Evolutionary conservation across 2,113 vertebrate species (phyloP).

Genomic region (Meriones unguiculatus): DNA sequence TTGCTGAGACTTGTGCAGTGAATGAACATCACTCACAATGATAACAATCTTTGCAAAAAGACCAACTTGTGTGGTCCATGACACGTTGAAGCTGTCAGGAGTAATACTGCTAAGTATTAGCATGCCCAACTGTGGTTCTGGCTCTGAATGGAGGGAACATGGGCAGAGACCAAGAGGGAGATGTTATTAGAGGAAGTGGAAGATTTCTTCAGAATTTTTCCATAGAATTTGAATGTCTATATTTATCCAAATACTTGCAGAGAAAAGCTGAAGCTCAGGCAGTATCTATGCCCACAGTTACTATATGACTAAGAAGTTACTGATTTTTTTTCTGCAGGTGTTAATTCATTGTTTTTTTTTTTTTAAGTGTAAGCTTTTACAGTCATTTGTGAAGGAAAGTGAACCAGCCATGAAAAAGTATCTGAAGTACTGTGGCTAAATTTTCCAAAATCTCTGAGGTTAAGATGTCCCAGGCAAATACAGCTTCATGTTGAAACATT

Average conservation of each 20-base stretch:
- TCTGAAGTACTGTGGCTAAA: not conserved
- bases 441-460: constrained; percentile 16
- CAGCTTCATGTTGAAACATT: not conserved
- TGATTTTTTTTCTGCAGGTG: not conserved
- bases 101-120: constrained; percentile 87
- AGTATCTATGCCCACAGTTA: not conserved
- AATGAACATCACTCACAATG: constrained; percentile 73
- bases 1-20: constrained; percentile 72
- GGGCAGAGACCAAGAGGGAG: constrained; percentile 55
- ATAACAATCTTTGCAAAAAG: constrained; percentile 85
- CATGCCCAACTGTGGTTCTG: constrained; percentile 84
- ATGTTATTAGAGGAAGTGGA: not conserved
- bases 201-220: not conserved
- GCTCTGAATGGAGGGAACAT: constrained; percentile 84
- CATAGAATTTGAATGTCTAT: not conserved
- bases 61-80: constrained; percentile 82
- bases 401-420: not conserved
- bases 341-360: not conserved
- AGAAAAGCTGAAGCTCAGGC: not conserved
- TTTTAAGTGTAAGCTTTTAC: not conserved
- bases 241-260: constrained; percentile 14
- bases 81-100: constrained; percentile 86
- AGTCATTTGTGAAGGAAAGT: not conserved
- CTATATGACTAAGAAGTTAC: not conserved
- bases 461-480: constrained; percentile 34